These are phyloP conservation scores for Crepidodera aurea DNA, from an alignment of 2,888 invertebrate species.

Conservation along the genomic window DNA sequence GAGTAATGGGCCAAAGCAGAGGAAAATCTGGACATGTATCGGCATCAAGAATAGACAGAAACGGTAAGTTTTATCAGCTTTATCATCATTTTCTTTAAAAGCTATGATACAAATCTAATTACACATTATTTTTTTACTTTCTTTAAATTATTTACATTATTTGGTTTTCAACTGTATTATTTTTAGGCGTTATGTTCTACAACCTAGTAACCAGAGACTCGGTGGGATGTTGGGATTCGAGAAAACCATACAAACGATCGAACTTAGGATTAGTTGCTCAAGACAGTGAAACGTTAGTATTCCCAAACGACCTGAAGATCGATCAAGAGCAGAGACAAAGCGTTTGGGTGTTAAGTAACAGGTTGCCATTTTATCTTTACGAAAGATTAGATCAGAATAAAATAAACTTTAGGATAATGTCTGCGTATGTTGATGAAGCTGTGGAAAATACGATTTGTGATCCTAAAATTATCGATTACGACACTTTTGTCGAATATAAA, in stretches of 20 bases:
- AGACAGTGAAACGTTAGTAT: slow-evolving; percentile 72
- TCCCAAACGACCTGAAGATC: slow-evolving; percentile 82
- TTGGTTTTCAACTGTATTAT: not conserved
- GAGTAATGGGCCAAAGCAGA: slow-evolving; percentile 62
- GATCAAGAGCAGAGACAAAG: slow-evolving; percentile 74
- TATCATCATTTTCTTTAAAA: too few species aligned
- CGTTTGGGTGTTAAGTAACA: slow-evolving; percentile 81
- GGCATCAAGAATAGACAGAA: slow-evolving; percentile 74
- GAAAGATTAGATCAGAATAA: slow-evolving; percentile 69
- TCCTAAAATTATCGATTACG: slow-evolving; percentile 59
- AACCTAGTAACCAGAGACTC: slow-evolving; percentile 80
- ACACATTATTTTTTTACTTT: too few species aligned
- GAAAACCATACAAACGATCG: slow-evolving; percentile 70
- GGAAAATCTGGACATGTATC: slow-evolving; percentile 75
- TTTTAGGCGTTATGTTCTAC: slow-evolving; percentile 71
- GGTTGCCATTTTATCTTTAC: slow-evolving; percentile 77
- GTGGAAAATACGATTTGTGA: slow-evolving; percentile 76
- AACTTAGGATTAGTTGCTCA: slow-evolving; percentile 71
- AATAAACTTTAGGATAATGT: slow-evolving; percentile 78
- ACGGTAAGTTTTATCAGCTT: slow-evolving; percentile 65
- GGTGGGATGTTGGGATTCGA: slow-evolving; percentile 82
- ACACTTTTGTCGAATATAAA: slow-evolving; percentile 26
- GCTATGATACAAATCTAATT: too few species aligned
- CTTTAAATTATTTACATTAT: too few species aligned
- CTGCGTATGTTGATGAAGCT: slow-evolving; percentile 70